Base-by-base conservation (phyloP, 2,113 vertebrate species). In the Bubo bubo region DNA sequence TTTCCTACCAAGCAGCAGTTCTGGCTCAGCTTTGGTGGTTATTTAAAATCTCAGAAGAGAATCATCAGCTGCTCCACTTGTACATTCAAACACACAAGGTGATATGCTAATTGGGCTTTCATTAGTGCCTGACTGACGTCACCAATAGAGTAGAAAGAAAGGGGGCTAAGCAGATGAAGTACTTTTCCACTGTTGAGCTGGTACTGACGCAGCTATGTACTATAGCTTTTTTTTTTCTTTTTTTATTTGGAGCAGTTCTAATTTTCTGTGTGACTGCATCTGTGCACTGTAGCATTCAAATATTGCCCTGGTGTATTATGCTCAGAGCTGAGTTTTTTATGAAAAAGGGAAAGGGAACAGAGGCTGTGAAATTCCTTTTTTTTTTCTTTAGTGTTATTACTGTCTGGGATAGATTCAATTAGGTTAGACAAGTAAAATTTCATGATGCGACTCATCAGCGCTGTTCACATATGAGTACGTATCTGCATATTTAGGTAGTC, bases 21-120 rank as follows among this genome's bases (percentile, higher is more conserved):
- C 82, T 91, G 86, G 76, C 50, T 88, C 71, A 39, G 74, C 74
- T 85, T 82, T 86, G 50, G 90, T 83, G 79, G 63, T 90, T 95
- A 85, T 93, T 93, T 94, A 95, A 94, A 96, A 88, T 94, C 80
- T 86, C 75, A 64, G 86, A 85, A 92, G 83, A 91, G 81, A 96
- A 79, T 77, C 64, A 72, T 96, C 88, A 94, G 55, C 88, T 94
- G 91, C 89, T 90, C 52, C 75, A 88, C 68, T 92, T 94, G 68
- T 81, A 92, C 81, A 79, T 80, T 95, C 58, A 56, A 77, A 90
- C 67, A 71, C 75, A 85, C 79, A 92, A 96, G 96, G 85, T 92
- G 94, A 91, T 88, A 96, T 95, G 75, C 72, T 94, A 81, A 96
- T 91, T 92, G 93, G 62, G 47, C 79, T 95, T 94, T 96, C 88